Percentiles rank a stretch among this genome's conserved stretches.
Conservation (phyloP, 2,113 vertebrate genomes). For the Psettodes erumei region DNA sequence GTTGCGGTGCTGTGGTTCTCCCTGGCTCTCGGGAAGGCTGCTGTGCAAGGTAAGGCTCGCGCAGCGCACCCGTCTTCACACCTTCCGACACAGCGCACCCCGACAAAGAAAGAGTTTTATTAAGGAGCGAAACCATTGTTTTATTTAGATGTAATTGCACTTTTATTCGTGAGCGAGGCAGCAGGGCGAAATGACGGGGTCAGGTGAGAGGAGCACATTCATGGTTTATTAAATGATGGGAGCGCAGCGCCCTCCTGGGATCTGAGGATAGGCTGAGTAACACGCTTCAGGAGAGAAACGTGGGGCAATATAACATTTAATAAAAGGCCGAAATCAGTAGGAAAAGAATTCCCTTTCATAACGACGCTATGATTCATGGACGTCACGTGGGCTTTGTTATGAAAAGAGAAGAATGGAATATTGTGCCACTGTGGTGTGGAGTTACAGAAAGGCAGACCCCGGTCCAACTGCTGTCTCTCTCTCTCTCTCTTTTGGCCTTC, state of each 20-base stretch:
- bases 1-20: constrained; percentile 65
- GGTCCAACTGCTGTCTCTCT: not conserved
- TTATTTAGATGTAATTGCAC: not conserved
- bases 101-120: rapidly evolving
- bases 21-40: constrained; percentile 53
- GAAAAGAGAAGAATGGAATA: constrained; percentile 17
- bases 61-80: too few relatives aligned
- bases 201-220: constrained; percentile 49
- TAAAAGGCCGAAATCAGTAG: not conserved
- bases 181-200: constrained; percentile 34
- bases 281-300: not conserved
- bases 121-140: not conserved
- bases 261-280: not conserved
- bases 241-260: constrained; percentile 66
- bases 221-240: constrained; percentile 59
- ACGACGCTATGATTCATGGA: constrained; percentile 10
- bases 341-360: constrained; percentile 20
- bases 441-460: not conserved
- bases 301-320: not conserved
- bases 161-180: constrained; percentile 2
- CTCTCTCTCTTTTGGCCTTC: not conserved
- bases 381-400: constrained; percentile 1
- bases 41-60: constrained; percentile 78
- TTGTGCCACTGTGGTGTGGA: not conserved
- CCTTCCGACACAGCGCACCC: too few relatives aligned